Evolutionary conservation across 2,113 vertebrate genomes (phyloP).

Genomic region (Coptodon rendalli): DNA sequence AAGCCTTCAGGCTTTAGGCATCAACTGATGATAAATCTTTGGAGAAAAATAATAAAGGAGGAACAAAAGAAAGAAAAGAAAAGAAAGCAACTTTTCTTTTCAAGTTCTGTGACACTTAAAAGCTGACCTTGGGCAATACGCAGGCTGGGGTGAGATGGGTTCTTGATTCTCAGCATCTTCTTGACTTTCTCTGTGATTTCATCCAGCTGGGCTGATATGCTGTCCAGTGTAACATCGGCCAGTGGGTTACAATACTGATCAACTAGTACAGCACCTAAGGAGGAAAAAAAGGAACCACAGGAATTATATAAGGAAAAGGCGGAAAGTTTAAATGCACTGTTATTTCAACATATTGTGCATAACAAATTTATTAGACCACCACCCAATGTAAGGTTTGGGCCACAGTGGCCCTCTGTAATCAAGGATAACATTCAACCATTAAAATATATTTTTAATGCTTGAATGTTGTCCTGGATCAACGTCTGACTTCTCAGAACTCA

Average conservation of each 20-base stretch:
- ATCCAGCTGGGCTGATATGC: slow-evolving; percentile 82
- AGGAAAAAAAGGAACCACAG: background rate
- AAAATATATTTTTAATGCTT: background rate
- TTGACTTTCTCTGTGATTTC: slow-evolving; percentile 85
- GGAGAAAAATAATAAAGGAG: background rate
- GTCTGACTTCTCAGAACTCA: background rate
- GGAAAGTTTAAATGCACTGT: background rate
- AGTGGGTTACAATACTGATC: slow-evolving; percentile 97
- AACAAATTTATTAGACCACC: background rate
- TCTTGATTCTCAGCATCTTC: slow-evolving; percentile 80
- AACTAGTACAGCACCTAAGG: slow-evolving; percentile 86
- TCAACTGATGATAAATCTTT: background rate
- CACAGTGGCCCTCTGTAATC: background rate
- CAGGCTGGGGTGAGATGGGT: slow-evolving; percentile 85
- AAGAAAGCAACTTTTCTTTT: background rate
- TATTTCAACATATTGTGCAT: background rate
- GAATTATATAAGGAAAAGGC: background rate
- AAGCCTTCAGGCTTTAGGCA: background rate
- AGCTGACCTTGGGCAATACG: slow-evolving; percentile 57
- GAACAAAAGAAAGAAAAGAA: rapidly evolving
- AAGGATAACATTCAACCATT: too few relatives aligned
- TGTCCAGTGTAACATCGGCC: slow-evolving; percentile 81
- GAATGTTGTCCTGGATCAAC: background rate
- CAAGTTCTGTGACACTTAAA: background rate
- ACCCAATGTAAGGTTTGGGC: background rate